A percentile compares a stretch with the other conserved stretches of the same genome.
phyloP scores from a whole-genome alignment of 2,797 vertebrate species.

The Clarias laeviceps region DNA sequence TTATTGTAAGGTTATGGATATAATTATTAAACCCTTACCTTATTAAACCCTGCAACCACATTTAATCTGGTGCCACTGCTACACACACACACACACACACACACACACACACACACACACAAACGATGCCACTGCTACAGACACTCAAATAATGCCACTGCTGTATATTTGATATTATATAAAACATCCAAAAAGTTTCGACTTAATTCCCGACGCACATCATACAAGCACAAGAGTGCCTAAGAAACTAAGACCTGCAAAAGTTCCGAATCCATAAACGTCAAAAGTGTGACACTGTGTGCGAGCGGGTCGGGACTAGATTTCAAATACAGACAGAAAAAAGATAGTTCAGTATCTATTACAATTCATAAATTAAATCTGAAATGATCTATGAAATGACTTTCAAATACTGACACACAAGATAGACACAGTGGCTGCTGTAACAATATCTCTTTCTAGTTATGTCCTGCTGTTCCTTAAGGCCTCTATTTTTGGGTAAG shows the following conservation, averaged over 20 bases:
- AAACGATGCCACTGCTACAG: neutral
- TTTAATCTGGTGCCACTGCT: constrained; percentile 33
- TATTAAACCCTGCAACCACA: neutral
- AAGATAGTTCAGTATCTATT: neutral
- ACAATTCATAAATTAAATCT: neutral
- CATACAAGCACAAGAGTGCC: neutral
- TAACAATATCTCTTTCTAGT: constrained; percentile 20
- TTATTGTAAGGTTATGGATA: neutral
- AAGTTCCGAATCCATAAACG: neutral
- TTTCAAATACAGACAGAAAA: constrained; percentile 1
- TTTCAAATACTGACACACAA: neutral
- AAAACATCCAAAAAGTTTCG: neutral
- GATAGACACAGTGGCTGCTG: constrained; percentile 3
- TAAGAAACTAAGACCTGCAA: neutral
- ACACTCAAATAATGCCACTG: neutral
- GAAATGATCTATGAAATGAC: neutral
- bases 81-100: neutral
- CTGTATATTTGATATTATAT: neutral
- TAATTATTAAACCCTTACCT: constrained; percentile 15
- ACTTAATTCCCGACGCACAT: neutral
- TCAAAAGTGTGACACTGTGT: neutral
- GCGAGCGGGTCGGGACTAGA: neutral
- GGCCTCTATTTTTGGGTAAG: constrained; percentile 43
- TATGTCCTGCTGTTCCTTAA: constrained; percentile 30
- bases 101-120: neutral